phyloP scores from a whole-genome alignment of 2,888 invertebrate species.

The Spilosoma lubricipeda region DNA sequence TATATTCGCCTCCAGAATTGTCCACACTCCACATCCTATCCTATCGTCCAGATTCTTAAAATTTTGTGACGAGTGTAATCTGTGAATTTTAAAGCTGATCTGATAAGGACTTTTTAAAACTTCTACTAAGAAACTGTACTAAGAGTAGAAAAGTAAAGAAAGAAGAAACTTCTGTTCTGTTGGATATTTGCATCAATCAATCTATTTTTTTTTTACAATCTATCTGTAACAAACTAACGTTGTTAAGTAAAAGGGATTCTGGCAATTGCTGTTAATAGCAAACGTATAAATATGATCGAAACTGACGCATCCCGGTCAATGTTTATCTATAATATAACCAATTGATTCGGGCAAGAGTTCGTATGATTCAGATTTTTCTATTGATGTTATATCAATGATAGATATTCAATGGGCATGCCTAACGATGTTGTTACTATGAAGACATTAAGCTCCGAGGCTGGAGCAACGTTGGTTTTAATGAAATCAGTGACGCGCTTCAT shows the following conservation, averaged over 20 bases:
- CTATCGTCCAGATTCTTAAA: neutral
- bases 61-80: neutral
- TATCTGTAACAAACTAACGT: neutral
- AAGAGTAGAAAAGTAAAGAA: neutral
- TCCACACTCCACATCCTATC: neutral
- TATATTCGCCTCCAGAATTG: neutral
- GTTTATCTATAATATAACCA: constrained; percentile 33
- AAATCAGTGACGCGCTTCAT: constrained; percentile 31
- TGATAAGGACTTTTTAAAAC: neutral
- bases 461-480: constrained; percentile 29
- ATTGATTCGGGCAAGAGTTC: constrained; percentile 37
- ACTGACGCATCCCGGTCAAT: constrained; percentile 37
- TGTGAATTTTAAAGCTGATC: neutral
- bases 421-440: constrained; percentile 39
- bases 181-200: neutral
- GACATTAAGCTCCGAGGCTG: constrained; percentile 25
- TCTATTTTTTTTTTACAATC: no score
- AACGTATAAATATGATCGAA: constrained; percentile 36
- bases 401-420: constrained; percentile 20
- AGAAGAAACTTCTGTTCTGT: neutral
- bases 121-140: no score
- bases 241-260: constrained; percentile 16
- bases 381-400: constrained; percentile 39
- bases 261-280: constrained; percentile 17
- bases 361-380: constrained; percentile 47